Percentiles rank a stretch among this genome's conserved stretches.
phyloP scores from a whole-genome alignment of 2,113 vertebrate genomes.

The Mirounga angustirostris region DNA sequence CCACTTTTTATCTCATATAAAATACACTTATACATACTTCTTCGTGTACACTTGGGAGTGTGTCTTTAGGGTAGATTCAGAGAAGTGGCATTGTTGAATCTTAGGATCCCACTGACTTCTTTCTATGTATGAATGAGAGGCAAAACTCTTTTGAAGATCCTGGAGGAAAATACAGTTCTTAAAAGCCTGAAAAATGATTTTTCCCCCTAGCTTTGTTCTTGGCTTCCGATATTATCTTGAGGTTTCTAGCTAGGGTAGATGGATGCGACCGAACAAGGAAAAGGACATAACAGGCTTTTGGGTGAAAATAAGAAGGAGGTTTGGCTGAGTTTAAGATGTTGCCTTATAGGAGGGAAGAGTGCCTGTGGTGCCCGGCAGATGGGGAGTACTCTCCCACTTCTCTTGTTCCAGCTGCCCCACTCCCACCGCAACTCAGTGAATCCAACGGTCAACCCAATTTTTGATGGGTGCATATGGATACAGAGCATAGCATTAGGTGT shows the following conservation, averaged over 20 bases:
- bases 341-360: background rate
- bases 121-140: background rate
- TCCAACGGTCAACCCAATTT: background rate
- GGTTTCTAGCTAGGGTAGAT: background rate
- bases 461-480: background rate
- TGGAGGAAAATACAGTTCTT: background rate
- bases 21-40: background rate
- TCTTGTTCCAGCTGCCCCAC: background rate
- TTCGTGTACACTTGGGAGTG: background rate
- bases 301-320: background rate
- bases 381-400: background rate
- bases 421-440: background rate
- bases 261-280: background rate
- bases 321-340: background rate
- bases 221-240: conserved; percentile 33
- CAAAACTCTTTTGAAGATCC: background rate
- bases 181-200: background rate
- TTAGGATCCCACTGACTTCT: background rate
- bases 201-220: background rate
- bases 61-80: background rate
- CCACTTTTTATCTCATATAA: background rate
- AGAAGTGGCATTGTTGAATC: background rate
- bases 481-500: background rate
- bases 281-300: background rate
- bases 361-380: no score